These are phyloP conservation scores for Agrochola macilenta DNA, from an alignment of 2,888 invertebrate genomes.

Conservation along the genomic window DNA sequence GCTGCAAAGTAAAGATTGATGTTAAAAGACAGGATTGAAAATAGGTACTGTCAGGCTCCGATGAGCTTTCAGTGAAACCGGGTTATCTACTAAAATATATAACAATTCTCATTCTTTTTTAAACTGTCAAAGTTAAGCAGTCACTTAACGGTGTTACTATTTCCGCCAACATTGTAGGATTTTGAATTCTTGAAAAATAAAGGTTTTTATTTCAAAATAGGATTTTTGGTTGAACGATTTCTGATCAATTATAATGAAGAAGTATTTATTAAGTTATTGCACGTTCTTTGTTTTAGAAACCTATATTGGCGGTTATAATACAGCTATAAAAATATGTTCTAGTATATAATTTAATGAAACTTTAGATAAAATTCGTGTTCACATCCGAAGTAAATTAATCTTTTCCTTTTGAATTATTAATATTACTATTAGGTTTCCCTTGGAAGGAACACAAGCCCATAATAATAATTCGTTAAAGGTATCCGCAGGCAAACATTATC, in stretches of 20 bases:
- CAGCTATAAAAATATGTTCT: slow-evolving; percentile 10
- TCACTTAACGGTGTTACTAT: background rate
- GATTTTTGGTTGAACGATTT: slow-evolving; percentile 47
- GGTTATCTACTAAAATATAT: background rate
- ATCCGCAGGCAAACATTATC: background rate
- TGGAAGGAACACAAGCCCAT: background rate
- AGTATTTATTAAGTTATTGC: slow-evolving; percentile 19
- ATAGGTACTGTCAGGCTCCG: background rate
- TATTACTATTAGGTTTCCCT: background rate
- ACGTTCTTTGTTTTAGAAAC: slow-evolving; percentile 1
- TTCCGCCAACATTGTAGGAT: background rate
- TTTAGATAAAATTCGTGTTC: background rate
- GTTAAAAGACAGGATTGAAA: background rate
- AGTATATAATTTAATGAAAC: slow-evolving; percentile 13
- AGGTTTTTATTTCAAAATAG: slow-evolving; percentile 18
- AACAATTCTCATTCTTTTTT: background rate
- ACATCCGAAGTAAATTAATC: background rate
- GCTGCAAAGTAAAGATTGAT: background rate
- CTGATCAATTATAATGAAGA: slow-evolving; percentile 2
- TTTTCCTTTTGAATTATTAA: background rate
- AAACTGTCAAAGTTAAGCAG: background rate
- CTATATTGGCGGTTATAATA: background rate
- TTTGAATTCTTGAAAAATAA: background rate
- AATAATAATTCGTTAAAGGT: background rate
- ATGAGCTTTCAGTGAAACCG: background rate